These are phyloP conservation scores for Eupithecia subumbrata DNA, from an alignment of 2,888 invertebrate species.

Conservation along the genomic window DNA sequence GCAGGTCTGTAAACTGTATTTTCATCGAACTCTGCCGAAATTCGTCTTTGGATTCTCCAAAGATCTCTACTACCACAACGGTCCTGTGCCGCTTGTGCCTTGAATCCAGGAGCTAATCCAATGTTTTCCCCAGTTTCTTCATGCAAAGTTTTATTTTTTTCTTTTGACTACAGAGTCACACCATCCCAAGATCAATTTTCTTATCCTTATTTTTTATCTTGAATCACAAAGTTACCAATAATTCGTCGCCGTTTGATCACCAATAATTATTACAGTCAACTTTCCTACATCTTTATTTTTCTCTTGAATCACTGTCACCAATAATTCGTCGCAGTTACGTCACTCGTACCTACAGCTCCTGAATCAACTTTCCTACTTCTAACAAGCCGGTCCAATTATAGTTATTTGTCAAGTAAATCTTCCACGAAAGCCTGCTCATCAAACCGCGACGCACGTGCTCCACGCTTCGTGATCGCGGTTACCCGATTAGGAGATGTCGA, in stretches of 20 bases:
- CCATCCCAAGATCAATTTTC: background rate
- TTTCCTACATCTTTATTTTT: background rate
- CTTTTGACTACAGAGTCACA: background rate
- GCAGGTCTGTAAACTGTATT: slow-evolving; percentile 54
- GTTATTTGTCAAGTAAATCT: slow-evolving; percentile 48
- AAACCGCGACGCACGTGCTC: slow-evolving; percentile 50
- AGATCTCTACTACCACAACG: background rate
- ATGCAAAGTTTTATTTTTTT: slow-evolving; percentile 10
- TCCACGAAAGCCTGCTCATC: slow-evolving; percentile 57
- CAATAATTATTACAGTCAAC: too few relatives aligned
- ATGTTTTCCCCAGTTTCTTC: background rate
- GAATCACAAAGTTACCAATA: background rate
- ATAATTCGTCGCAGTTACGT: slow-evolving; percentile 11
- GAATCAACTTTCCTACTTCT: slow-evolving; percentile 16
- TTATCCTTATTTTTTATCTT: background rate
- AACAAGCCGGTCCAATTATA: slow-evolving; percentile 21
- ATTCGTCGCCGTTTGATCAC: slow-evolving; percentile 14
- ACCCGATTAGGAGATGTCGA: slow-evolving; percentile 46
- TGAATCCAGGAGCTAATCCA: background rate
- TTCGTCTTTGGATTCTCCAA: background rate
- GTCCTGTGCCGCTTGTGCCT: background rate
- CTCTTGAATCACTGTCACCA: background rate
- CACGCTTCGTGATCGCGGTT: slow-evolving; percentile 58
- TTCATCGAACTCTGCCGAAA: background rate
- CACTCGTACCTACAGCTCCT: slow-evolving; percentile 11